Percentiles rank a stretch among this genome's conserved stretches.
These are phyloP conservation scores for Streblospio benedicti DNA, from an alignment of 1,140 invertebrate genomes.

Conservation along the genomic window DNA sequence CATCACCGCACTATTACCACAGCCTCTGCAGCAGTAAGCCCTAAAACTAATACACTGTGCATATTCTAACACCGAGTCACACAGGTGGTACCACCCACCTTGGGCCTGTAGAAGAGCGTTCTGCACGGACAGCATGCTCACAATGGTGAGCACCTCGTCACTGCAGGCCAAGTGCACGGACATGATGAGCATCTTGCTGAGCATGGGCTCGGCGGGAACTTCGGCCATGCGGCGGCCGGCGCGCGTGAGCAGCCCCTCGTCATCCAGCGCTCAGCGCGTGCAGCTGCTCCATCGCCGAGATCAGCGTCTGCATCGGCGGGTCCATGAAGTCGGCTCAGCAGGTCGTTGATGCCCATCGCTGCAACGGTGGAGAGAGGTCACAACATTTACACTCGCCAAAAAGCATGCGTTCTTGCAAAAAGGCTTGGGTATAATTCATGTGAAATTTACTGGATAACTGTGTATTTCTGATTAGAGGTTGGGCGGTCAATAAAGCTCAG, in stretches of 20 bases:
- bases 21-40: too few relatives aligned
- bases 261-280: constrained; percentile 91
- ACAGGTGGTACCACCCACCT: constrained; percentile 48
- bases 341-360: constrained; percentile 99
- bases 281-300: constrained; percentile 93
- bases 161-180: constrained; percentile 96
- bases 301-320: constrained; percentile 82
- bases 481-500: too few relatives aligned
- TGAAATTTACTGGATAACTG: too few relatives aligned
- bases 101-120: constrained; percentile 92
- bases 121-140: constrained; percentile 97
- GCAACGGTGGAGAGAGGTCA: too few relatives aligned
- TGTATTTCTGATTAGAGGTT: too few relatives aligned
- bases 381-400: too few relatives aligned
- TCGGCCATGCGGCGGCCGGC: constrained; percentile 96
- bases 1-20: too few relatives aligned
- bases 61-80: too few relatives aligned
- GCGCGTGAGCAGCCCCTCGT: constrained; percentile 88
- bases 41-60: too few relatives aligned
- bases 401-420: too few relatives aligned
- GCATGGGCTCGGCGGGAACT: constrained; percentile 94
- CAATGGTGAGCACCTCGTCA: constrained; percentile 96
- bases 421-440: too few relatives aligned
- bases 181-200: constrained; percentile 99
- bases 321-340: constrained; percentile 99